Evolutionary conservation across 2,113 vertebrate genomes (phyloP).

Genomic region (Paradisaea rubra): DNA sequence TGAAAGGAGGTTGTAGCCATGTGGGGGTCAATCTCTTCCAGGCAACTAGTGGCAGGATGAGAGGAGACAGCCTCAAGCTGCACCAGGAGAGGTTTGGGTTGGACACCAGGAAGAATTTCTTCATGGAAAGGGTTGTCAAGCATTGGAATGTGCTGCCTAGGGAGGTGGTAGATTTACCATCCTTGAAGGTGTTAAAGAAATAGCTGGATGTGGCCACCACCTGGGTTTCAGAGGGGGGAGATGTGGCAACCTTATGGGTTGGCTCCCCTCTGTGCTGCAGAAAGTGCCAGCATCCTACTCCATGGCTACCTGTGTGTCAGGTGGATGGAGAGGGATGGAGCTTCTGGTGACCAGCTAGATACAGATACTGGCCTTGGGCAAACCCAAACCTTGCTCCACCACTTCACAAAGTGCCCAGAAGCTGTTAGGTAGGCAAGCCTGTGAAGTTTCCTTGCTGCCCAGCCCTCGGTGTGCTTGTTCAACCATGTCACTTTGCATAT

Average conservation of each 20-base stretch:
- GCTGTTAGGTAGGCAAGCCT: neutral
- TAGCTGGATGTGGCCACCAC: neutral
- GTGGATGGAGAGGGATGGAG: neutral
- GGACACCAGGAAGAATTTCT: neutral
- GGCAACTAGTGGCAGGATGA: neutral
- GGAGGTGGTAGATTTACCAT: neutral
- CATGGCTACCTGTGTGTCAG: rapidly evolving
- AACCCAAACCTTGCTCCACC: neutral
- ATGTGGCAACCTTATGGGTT: rapidly evolving
- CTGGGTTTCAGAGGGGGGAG: neutral
- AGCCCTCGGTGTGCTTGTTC: neutral
- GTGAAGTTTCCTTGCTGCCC: neutral
- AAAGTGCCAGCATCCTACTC: neutral
- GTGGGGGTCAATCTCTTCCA: neutral
- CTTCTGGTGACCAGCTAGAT: neutral
- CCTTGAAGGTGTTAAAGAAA: neutral
- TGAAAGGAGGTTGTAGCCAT: neutral
- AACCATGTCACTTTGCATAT: neutral
- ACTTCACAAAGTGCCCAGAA: neutral
- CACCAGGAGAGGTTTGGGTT: neutral
- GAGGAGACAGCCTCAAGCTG: neutral
- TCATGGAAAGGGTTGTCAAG: neutral
- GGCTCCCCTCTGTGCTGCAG: neutral
- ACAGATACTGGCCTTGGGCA: neutral
- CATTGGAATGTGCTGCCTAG: neutral